These are phyloP conservation scores for Ursus arctos DNA, from an alignment of 2,113 vertebrate species.

Conservation along the genomic window DNA sequence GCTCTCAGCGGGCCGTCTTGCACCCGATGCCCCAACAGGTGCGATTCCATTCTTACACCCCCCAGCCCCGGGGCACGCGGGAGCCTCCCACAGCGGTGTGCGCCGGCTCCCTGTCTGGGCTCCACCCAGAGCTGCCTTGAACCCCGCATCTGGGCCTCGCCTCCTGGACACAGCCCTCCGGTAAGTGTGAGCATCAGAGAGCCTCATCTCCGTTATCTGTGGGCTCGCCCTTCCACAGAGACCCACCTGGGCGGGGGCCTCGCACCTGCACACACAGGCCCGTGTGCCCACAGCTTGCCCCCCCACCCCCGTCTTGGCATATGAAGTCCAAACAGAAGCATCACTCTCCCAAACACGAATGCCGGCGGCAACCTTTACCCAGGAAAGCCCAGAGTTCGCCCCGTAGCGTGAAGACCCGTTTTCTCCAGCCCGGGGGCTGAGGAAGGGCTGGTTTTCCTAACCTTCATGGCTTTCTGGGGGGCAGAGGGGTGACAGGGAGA, in stretches of 20 bases:
- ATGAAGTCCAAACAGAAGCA: not conserved
- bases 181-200: not conserved
- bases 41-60: not conserved
- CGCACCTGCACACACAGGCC: no score
- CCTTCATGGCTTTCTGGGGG: not conserved
- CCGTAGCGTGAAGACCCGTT: not conserved
- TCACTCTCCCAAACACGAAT: not conserved
- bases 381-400: not conserved
- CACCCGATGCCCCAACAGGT: not conserved
- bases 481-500: not conserved
- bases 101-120: not conserved
- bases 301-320: not conserved
- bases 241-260: not conserved
- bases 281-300: rapidly evolving
- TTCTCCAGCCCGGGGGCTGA: not conserved
- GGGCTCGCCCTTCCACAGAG: not conserved
- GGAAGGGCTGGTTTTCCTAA: not conserved
- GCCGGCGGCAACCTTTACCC: not conserved
- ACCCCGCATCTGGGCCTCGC: not conserved
- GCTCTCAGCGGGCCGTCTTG: not conserved
- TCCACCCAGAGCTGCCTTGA: not conserved
- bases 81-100: not conserved
- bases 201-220: not conserved
- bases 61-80: not conserved
- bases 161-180: not conserved